These are phyloP conservation scores for Oreortyx pictus DNA, from an alignment of 2,797 vertebrate genomes.

Conservation along the genomic window DNA sequence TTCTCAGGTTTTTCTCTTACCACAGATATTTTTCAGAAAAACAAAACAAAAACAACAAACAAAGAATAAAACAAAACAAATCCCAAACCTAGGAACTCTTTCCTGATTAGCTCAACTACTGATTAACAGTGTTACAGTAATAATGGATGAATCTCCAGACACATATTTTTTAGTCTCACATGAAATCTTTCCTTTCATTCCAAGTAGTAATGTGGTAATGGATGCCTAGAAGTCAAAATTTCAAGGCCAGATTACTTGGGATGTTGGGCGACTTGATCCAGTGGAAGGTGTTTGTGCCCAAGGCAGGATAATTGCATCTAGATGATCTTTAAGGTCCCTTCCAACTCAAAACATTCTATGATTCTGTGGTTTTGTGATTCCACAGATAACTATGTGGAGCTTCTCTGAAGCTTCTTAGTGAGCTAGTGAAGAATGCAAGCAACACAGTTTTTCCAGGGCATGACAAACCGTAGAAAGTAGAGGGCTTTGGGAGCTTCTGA, in stretches of 20 bases:
- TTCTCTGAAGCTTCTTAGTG: background rate
- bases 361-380: background rate
- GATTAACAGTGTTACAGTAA: background rate
- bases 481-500: background rate
- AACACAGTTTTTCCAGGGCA: background rate
- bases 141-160: background rate
- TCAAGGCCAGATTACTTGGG: background rate
- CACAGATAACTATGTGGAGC: background rate
- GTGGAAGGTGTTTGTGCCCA: background rate
- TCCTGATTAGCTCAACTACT: background rate
- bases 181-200: rapidly evolving
- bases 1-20: background rate
- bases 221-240: background rate
- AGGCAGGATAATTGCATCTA: background rate
- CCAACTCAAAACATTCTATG: background rate
- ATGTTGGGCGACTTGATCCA: background rate
- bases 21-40: background rate
- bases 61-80: too few relatives aligned
- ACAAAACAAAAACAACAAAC: background rate
- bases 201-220: background rate
- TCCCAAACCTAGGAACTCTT: background rate
- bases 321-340: background rate
- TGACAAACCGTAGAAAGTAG: rapidly evolving
- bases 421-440: background rate
- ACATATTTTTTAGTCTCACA: background rate